phyloP scores from a whole-genome alignment of 1,140 invertebrate genomes.

The Drosophila tsacasi region DNA sequence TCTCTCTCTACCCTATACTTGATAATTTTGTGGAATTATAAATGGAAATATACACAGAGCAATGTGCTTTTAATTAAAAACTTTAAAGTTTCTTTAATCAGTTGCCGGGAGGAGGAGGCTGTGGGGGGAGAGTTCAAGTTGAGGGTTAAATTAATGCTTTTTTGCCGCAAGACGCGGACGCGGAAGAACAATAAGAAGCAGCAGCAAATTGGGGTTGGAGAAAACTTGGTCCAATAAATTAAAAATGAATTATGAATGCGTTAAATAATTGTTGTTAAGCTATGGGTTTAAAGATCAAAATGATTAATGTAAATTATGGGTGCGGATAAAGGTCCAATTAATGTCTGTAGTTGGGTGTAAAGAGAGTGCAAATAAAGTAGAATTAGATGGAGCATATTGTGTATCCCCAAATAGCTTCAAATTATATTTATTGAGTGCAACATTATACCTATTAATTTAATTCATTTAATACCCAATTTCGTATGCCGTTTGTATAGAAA shows the following conservation, averaged over 20 bases:
- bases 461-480: conserved; percentile 10
- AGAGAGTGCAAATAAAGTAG: background rate
- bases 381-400: background rate
- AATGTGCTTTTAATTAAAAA: conserved; percentile 82
- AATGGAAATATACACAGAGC: conserved; percentile 68
- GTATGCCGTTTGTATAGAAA: background rate
- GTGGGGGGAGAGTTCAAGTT: conserved; percentile 29
- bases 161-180: conserved; percentile 26
- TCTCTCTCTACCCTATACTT: conserved; percentile 1
- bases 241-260: conserved; percentile 50
- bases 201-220: conserved; percentile 3
- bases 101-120: background rate
- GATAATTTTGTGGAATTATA: conserved; percentile 70
- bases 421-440: background rate
- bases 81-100: conserved; percentile 61
- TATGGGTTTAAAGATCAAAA: conserved; percentile 47
- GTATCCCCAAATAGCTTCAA: background rate
- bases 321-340: conserved; percentile 9
- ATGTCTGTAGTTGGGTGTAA: background rate
- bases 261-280: conserved; percentile 53
- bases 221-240: conserved; percentile 40
- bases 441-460: conserved; percentile 4
- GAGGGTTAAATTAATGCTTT: conserved; percentile 44
- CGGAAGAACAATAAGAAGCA: conserved; percentile 28
- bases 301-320: conserved; percentile 38